Base-by-base conservation (phyloP, 2,888 invertebrate genomes). In the Tanytarsus gracilentus region DNA sequence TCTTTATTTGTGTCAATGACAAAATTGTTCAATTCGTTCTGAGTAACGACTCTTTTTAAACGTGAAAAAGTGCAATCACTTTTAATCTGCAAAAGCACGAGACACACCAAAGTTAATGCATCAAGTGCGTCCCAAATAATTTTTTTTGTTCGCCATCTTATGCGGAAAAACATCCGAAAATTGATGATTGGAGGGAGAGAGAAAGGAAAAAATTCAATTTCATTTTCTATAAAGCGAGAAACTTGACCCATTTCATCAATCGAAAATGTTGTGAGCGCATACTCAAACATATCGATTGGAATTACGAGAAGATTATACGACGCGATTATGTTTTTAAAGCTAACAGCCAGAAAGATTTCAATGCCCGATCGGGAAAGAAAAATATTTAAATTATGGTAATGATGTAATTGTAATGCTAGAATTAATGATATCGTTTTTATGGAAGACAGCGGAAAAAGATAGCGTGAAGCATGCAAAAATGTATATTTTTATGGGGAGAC, bases 201-300 rank as follows among this genome's bases (percentile, higher is more conserved):
- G 2, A 18, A 44, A 18, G n/a, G 52, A 33, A 52, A 53, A 23
- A 53, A 33, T 23, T 55, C 27, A 55, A 39, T 55, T 55, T 55
- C 55, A 55, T 55, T 55, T 55, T 55, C 55, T 55, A 55, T 55
- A 55, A 16, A 26, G 55, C 23, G 51, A n/a, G n/a, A n/a, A n/a
- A 51, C 51, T 51, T 51, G 55, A 55, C 55, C 55, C 26, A 55
- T 55, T 55, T 55, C 25, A n/a, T n/a, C n/a, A 44, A 21, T 44
- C 40, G 3, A 11, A 18, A 44, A 44, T 9, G 23, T 21, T 23
- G n/a, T 14, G 5, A 36, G n/a, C 11, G 11, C 36, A 36, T 16
- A 26, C 51, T 27, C 14, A 16, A 49, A 21, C 23, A 52, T 11
- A 30, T 55, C 26, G 40, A 39, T 14, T 29, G 39, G 25, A 39